Percentiles rank a stretch among this genome's conserved stretches.
Conservation (phyloP, 2,797 vertebrate species). For the Phataginus tricuspis region DNA sequence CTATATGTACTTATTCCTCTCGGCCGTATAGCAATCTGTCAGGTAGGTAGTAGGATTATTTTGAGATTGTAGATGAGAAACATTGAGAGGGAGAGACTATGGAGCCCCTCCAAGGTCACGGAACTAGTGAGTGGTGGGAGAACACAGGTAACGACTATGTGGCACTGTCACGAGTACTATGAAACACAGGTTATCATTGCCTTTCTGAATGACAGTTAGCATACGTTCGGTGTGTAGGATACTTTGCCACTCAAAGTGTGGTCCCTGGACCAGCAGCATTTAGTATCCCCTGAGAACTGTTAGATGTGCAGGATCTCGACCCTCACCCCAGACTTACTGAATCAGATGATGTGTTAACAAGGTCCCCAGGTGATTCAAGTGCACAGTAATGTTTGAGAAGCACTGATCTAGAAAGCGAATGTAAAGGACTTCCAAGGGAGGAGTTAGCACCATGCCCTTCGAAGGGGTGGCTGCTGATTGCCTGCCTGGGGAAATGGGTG, state of each 20-base stretch:
- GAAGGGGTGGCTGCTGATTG: not conserved
- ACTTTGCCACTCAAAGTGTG: not conserved
- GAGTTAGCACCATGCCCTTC: not conserved
- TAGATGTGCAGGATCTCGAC: conserved; percentile 2
- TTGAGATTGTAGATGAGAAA: not conserved
- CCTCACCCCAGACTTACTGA: not conserved
- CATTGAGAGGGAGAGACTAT: not conserved
- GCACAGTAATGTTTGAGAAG: not conserved
- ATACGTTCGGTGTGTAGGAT: not conserved
- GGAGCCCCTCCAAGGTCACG: not conserved
- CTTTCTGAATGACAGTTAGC: not conserved
- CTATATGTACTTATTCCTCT: not conserved
- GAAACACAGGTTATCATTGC: not conserved
- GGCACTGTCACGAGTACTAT: not conserved
- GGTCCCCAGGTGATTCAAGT: not conserved
- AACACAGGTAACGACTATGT: not conserved
- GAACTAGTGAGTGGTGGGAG: not conserved
- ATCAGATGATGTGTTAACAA: conserved; percentile 38
- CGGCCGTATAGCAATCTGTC: not conserved
- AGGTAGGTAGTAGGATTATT: not conserved
- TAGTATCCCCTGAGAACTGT: not conserved
- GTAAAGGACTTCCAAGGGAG: conserved; percentile 20
- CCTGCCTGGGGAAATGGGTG: not conserved
- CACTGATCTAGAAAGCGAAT: not conserved
- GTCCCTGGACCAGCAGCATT: not conserved